A percentile compares a stretch with the other conserved stretches of the same genome.
phyloP scores from a whole-genome alignment of 2,888 invertebrate species.

The Pseudolycoriella hygida region DNA sequence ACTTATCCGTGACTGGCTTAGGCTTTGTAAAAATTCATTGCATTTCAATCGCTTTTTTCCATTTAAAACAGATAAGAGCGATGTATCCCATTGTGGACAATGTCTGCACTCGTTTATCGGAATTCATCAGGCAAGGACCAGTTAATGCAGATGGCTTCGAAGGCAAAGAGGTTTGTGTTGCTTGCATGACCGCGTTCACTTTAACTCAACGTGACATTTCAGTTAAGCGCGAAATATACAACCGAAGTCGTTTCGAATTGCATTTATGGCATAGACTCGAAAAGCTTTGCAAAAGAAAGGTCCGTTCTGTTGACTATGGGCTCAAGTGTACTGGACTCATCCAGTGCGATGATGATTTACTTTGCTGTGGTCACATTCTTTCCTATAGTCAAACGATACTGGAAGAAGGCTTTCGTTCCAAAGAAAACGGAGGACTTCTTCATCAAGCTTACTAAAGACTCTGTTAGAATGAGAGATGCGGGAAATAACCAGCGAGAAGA shows the following conservation, averaged over 20 bases:
- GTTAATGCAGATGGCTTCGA: background rate
- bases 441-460: background rate
- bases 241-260: background rate
- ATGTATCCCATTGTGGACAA: background rate
- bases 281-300: background rate
- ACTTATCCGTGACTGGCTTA: too few relatives aligned
- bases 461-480: background rate
- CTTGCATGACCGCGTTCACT: background rate
- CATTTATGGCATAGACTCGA: background rate
- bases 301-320: background rate
- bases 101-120: too few relatives aligned
- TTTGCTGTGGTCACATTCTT: background rate
- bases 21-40: too few relatives aligned
- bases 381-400: background rate
- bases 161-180: background rate
- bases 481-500: constrained; percentile 1
- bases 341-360: background rate
- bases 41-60: too few relatives aligned
- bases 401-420: background rate
- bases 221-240: background rate
- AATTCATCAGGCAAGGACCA: too few relatives aligned
- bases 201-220: too few relatives aligned
- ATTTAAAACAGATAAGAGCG: background rate
- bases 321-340: background rate
- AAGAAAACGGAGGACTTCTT: background rate